phyloP scores from a whole-genome alignment of 2,888 invertebrate species.

The Cantharis lateralis region DNA sequence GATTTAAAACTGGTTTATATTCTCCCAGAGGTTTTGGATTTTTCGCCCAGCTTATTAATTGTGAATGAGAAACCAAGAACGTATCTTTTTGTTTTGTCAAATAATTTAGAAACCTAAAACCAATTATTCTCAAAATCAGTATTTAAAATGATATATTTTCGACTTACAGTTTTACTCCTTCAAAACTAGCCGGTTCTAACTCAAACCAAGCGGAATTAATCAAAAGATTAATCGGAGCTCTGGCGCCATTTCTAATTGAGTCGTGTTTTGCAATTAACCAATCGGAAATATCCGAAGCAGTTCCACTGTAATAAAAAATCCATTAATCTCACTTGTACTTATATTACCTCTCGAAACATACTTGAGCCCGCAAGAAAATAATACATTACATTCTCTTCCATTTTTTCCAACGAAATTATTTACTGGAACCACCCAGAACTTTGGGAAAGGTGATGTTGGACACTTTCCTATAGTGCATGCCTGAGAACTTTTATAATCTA shows the following conservation, averaged over 20 bases:
- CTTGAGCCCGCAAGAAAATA: conserved; percentile 60
- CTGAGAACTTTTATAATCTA: conserved; percentile 63
- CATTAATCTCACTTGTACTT: neutral
- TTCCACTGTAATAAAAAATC: neutral
- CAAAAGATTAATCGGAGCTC: conserved; percentile 58
- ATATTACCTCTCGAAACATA: conserved; percentile 44
- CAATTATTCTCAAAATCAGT: neutral
- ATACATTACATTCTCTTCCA: conserved; percentile 61
- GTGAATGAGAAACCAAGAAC: conserved; percentile 53
- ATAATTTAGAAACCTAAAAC: conserved; percentile 49
- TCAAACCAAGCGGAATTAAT: conserved; percentile 59
- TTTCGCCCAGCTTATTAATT: conserved; percentile 55
- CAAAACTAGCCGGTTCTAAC: neutral
- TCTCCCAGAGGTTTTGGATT: conserved; percentile 49
- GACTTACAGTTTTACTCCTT: conserved; percentile 1
- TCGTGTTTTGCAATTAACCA: conserved; percentile 57
- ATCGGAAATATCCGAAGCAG: conserved; percentile 45
- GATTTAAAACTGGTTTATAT: conserved; percentile 29
- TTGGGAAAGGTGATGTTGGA: conserved; percentile 62
- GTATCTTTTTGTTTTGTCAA: conserved; percentile 47
- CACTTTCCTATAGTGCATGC: conserved; percentile 63
- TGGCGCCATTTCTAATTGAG: conserved; percentile 51
- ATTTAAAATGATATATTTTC: neutral
- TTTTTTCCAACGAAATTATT: conserved; percentile 59
- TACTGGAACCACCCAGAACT: conserved; percentile 71